Percentiles rank a stretch among this genome's conserved stretches.
These are phyloP conservation scores for Agapornis roseicollis DNA, from an alignment of 2,113 vertebrate species.

Conservation along the genomic window DNA sequence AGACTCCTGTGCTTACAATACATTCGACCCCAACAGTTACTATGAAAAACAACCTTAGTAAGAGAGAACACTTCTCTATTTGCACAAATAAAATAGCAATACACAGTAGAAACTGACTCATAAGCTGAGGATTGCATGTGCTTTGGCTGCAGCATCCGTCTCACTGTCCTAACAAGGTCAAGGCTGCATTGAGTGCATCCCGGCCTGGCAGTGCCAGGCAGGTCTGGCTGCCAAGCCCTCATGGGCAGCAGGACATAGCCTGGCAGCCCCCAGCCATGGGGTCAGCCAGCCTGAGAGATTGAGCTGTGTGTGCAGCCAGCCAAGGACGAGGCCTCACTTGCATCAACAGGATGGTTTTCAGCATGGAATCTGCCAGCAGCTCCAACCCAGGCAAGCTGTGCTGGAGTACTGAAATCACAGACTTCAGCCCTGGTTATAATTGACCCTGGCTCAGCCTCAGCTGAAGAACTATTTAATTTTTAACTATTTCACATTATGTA, in stretches of 20 bases:
- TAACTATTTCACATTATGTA: not conserved
- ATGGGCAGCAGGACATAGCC: not conserved
- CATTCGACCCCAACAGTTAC: not conserved
- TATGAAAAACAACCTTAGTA: not conserved
- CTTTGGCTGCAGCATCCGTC: not conserved
- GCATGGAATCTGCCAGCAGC: not conserved
- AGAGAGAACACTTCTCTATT: not conserved
- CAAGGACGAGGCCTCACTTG: accelerated
- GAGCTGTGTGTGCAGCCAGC: not conserved
- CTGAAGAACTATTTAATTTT: not conserved
- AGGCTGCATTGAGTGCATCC: not conserved
- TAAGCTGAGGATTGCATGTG: accelerated
- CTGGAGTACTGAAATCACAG: not conserved
- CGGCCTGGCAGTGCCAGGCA: accelerated
- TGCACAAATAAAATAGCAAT: not conserved
- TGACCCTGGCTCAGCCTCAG: not conserved
- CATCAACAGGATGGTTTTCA: not conserved
- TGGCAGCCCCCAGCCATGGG: not conserved
- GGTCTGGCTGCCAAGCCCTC: not conserved
- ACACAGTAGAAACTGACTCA: not conserved
- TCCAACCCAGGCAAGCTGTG: not conserved
- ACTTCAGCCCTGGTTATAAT: not conserved
- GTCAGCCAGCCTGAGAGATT: not conserved
- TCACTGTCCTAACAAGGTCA: not conserved
- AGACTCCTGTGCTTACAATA: not conserved